Evolutionary conservation across 2,888 invertebrate genomes (phyloP).

Genomic region (Malachius bipustulatus): DNA sequence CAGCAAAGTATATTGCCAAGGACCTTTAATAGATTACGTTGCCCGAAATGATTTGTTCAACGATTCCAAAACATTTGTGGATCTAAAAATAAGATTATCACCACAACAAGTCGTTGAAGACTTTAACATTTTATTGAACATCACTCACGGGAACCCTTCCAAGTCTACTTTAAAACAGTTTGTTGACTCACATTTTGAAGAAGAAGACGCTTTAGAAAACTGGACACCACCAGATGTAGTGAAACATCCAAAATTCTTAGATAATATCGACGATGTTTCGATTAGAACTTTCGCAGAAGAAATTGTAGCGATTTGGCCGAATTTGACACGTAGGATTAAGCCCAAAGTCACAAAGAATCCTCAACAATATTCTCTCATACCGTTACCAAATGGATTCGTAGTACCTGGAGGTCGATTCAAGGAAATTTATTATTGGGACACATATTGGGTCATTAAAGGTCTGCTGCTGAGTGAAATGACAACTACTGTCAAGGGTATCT

Average conservation of each 20-base stretch:
- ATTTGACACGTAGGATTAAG: conserved; percentile 49
- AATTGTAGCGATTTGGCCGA: conserved; percentile 52
- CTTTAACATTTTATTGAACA: conserved; percentile 43
- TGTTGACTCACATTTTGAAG: conserved; percentile 46
- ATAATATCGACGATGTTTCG: conserved; percentile 43
- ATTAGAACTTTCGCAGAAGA: conserved; percentile 49
- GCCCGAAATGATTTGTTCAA: conserved; percentile 53
- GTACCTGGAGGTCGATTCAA: conserved; percentile 60
- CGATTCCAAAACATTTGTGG: conserved; percentile 78
- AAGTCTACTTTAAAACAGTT: conserved; percentile 41
- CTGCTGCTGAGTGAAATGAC: conserved; percentile 66
- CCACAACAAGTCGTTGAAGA: conserved; percentile 44
- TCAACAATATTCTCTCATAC: conserved; percentile 32
- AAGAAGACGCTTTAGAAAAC: conserved; percentile 44
- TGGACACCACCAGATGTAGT: conserved; percentile 50
- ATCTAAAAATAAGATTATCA: conserved; percentile 53
- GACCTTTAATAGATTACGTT: conserved; percentile 57
- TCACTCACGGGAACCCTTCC: conserved; percentile 38
- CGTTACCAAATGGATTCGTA: conserved; percentile 47
- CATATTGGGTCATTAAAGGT: conserved; percentile 77
- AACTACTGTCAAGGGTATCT: conserved; percentile 58
- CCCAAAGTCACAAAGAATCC: conserved; percentile 41
- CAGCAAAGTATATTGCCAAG: conserved; percentile 63
- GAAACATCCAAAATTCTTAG: conserved; percentile 47
- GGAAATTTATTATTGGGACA: conserved; percentile 79